phyloP scores from a whole-genome alignment of 2,797 vertebrate species.

The Aulostomus chinensis region DNA sequence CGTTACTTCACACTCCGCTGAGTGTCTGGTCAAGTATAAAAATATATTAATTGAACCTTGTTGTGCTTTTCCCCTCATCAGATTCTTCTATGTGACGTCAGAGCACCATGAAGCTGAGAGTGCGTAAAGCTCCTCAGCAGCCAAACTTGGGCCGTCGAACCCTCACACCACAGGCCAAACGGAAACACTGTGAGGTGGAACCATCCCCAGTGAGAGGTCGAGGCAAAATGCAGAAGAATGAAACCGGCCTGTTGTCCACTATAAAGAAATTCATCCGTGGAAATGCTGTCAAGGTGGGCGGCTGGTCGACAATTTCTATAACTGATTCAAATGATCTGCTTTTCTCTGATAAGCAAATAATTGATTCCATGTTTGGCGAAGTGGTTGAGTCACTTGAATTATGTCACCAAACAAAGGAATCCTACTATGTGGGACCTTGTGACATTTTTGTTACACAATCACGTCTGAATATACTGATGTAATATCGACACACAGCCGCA shows the following conservation, averaged over 20 bases:
- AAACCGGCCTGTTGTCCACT: conserved; percentile 92
- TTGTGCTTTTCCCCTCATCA: conserved; percentile 4
- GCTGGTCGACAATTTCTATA: too few relatives aligned
- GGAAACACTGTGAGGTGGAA: conserved; percentile 91
- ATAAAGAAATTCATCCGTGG: conserved; percentile 98
- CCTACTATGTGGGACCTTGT: too few relatives aligned
- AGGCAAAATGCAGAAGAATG: conserved; percentile 90
- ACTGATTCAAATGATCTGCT: too few relatives aligned
- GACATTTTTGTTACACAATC: too few relatives aligned
- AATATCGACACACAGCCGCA: too few relatives aligned
- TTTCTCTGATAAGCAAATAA: too few relatives aligned
- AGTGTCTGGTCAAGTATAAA: too few relatives aligned
- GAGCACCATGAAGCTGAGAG: conserved; percentile 97
- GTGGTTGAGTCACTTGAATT: too few relatives aligned
- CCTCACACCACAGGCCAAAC: conserved; percentile 87
- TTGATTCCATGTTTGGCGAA: too few relatives aligned
- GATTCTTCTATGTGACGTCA: conserved; percentile 89
- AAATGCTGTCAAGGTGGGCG: conserved; percentile 92
- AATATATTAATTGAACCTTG: background rate
- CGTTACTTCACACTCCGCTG: too few relatives aligned
- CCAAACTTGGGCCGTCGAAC: conserved; percentile 80
- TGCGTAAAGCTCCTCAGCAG: conserved; percentile 96
- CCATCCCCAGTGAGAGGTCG: conserved; percentile 79
- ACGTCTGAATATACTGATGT: too few relatives aligned
- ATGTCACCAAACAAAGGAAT: too few relatives aligned